Conservation (phyloP, 92 coral and sea anemone genomes). For the Ricordea florida region DNA sequence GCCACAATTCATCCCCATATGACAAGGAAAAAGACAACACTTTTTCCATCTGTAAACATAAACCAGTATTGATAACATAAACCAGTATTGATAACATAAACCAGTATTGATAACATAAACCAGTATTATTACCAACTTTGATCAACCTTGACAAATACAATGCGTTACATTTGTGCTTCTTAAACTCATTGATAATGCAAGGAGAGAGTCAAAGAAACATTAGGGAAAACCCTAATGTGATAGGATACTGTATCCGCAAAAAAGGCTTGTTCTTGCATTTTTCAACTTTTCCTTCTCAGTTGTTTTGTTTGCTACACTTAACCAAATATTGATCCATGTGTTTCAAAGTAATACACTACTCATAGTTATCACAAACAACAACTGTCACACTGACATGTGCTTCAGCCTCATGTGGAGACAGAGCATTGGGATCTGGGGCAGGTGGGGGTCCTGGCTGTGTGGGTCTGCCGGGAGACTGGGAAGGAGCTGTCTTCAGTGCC, state of each 20-base stretch:
- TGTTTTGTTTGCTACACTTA: too few relatives aligned
- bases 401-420: conserved; percentile 85
- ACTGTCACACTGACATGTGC: conserved; percentile 55
- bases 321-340: too few relatives aligned
- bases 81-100: neutral
- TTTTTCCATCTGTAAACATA: conserved; percentile 72
- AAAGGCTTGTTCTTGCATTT: too few relatives aligned
- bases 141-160: neutral
- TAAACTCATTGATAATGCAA: too few relatives aligned
- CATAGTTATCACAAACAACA: neutral
- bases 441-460: conserved; percentile 98
- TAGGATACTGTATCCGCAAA: neutral
- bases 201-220: too few relatives aligned
- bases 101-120: neutral
- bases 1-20: conserved; percentile 92
- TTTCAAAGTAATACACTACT: too few relatives aligned
- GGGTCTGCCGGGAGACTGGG: conserved; percentile 88
- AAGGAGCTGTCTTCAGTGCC: conserved; percentile 66
- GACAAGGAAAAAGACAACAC: conserved; percentile 76
- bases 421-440: conserved; percentile 85
- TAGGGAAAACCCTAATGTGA: neutral
- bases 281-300: too few relatives aligned
- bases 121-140: neutral
- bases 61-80: neutral
- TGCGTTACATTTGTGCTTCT: too few relatives aligned